A percentile compares a stretch with the other conserved stretches of the same genome.
Evolutionary conservation across 2,797 vertebrate species (phyloP).

Genomic region (Pantherophis alleghaniensis): DNA sequence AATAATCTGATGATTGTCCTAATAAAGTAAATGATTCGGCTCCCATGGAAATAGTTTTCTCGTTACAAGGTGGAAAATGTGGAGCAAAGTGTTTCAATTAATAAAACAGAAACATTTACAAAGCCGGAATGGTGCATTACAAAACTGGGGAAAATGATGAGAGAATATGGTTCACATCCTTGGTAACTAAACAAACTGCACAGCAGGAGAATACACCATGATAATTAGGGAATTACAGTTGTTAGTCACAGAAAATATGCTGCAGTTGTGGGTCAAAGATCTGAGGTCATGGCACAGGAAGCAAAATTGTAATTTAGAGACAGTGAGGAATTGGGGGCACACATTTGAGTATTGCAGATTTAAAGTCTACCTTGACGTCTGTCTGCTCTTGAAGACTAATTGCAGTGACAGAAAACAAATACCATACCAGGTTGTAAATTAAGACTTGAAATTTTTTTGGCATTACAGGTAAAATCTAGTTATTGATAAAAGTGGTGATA

Average conservation of each 20-base stretch:
- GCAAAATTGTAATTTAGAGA: conserved; percentile 80
- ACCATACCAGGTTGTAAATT: conserved; percentile 17
- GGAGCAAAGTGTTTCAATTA: conserved; percentile 49
- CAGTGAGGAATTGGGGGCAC: conserved; percentile 56
- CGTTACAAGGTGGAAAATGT: conserved; percentile 25
- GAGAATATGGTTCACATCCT: conserved; percentile 58
- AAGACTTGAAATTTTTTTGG: not conserved
- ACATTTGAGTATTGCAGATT: conserved; percentile 48
- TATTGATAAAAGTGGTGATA: not conserved
- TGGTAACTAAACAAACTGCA: conserved; percentile 74
- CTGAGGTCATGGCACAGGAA: conserved; percentile 79
- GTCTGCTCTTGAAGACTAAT: conserved; percentile 59
- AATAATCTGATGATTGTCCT: not conserved
- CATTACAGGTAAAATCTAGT: not conserved
- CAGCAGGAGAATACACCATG: conserved; percentile 76
- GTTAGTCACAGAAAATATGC: conserved; percentile 81
- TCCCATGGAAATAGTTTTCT: not conserved
- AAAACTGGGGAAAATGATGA: conserved; percentile 35
- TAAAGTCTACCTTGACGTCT: conserved; percentile 53
- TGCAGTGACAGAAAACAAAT: conserved; percentile 33
- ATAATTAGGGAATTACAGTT: conserved; percentile 82
- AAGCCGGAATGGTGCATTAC: conserved; percentile 57
- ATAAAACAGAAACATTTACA: conserved; percentile 58
- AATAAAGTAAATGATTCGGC: not conserved
- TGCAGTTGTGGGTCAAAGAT: conserved; percentile 78